These are phyloP conservation scores for Spondyliosoma cantharus DNA, from an alignment of 2,797 vertebrate genomes.

Conservation along the genomic window DNA sequence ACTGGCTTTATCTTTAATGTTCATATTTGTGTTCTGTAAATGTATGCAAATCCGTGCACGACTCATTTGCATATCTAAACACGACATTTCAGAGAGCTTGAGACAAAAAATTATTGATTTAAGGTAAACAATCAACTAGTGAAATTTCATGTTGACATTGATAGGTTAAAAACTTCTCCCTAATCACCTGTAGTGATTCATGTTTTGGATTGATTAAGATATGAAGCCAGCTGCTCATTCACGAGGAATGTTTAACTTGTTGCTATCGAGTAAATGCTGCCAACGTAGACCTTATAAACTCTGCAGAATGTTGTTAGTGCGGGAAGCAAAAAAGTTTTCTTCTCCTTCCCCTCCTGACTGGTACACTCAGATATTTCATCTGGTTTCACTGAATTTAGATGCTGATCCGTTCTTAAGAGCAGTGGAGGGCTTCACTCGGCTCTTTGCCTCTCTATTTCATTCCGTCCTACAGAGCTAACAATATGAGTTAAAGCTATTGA, in stretches of 20 bases:
- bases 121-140: no score
- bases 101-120: no score
- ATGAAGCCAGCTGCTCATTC: neutral
- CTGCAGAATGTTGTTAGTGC: neutral
- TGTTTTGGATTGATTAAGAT: neutral
- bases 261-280: neutral
- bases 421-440: conserved; percentile 14
- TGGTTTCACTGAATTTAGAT: conserved; percentile 39
- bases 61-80: no score
- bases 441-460: conserved; percentile 38
- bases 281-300: neutral
- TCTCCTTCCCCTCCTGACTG: conserved; percentile 2
- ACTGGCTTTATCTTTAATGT: no score
- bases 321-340: conserved; percentile 17
- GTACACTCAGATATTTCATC: conserved; percentile 5
- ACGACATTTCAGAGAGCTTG: no score
- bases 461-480: conserved; percentile 37
- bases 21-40: no score
- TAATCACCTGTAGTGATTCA: no score
- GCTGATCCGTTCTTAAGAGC: conserved; percentile 7
- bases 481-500: conserved; percentile 55
- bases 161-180: no score
- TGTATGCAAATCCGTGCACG: no score
- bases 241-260: neutral
- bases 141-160: no score